Evolutionary conservation across 2,113 vertebrate species (phyloP), one percentile per base, ranked within the genome.

Genomic region (Phocoena phocoena): DNA sequence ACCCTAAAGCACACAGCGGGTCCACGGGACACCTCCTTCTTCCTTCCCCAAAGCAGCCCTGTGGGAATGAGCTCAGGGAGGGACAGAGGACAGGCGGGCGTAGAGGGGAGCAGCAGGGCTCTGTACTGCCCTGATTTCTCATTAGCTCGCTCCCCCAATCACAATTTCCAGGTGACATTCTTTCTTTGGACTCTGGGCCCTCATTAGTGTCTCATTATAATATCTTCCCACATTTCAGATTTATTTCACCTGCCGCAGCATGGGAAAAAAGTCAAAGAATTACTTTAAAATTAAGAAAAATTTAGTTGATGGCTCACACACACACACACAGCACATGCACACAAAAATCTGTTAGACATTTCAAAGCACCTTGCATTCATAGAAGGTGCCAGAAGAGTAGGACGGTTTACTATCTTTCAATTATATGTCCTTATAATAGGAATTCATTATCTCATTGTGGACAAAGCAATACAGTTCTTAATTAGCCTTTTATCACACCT

Each of bases 401-500:
- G 70, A 15, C 25, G 25, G 28, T 44, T 85, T 83, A 50, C 68
- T 68, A 53, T 31, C 65, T 98, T 97, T 95, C 96, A 90, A 88
- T 96, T 97, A 91, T 55, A 58, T 76, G 67, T 81, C 83, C 60
- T 96, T 92, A 41, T 15, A 96, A 82, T 0, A 28, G n/a, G 86
- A 82, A 89, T 97, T 96, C 92, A 62, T 90, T 88, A 62, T 83
- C 85, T 71, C 80, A 62, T 23, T 98, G 93, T 98, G 98, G 97
- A 98, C 95, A 92, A 96, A 96, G 96, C 92, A 97, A 93, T 84
- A 44, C 53, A 93, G 92, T 93, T 95, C 97, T 95, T 96, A 83
- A 82, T 96, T 86, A 91, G 86, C 95, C 97, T 96, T 97, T 98
- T 97, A 98, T 94, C 95, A 91, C 83, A 71, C 92, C 97, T 97